These are phyloP conservation scores for Peribatodes rhomboidaria DNA, from an alignment of 2,888 invertebrate genomes.

Conservation along the genomic window DNA sequence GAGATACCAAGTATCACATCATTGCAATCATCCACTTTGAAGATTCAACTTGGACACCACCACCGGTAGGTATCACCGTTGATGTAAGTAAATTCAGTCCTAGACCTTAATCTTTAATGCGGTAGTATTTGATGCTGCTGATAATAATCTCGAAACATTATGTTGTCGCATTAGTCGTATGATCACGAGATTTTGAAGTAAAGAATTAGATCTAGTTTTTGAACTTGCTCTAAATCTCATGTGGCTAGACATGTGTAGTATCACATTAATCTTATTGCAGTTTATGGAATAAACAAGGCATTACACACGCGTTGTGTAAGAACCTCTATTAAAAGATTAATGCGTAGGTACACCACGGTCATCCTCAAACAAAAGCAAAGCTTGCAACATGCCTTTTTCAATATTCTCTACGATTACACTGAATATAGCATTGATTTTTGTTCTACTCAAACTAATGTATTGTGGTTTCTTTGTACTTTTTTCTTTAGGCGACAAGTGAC, in stretches of 20 bases:
- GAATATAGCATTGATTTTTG: no score
- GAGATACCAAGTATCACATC: constrained; percentile 91
- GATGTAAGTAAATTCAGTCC: constrained; percentile 32
- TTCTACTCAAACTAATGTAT: neutral
- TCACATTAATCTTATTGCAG: constrained; percentile 14
- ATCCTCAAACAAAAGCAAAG: no score
- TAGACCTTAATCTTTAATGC: constrained; percentile 44
- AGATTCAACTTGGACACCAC: constrained; percentile 70
- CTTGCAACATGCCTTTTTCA: neutral
- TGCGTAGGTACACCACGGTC: no score
- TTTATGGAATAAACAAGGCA: constrained; percentile 8
- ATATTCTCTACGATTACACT: no score
- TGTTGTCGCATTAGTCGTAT: no score
- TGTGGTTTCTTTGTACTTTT: neutral
- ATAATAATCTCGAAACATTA: constrained; percentile 39
- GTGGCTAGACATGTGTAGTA: constrained; percentile 23
- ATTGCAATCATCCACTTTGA: constrained; percentile 87
- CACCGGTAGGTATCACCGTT: constrained; percentile 61
- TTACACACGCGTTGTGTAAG: neutral
- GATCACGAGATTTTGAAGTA: constrained; percentile 43
- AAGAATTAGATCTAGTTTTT: constrained; percentile 45
- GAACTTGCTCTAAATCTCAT: constrained; percentile 30
- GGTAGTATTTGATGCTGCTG: constrained; percentile 36
- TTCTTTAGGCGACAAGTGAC: constrained; percentile 80
- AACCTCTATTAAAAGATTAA: neutral